These are phyloP conservation scores for Carapus acus DNA, from an alignment of 2,797 vertebrate genomes.

Conservation along the genomic window DNA sequence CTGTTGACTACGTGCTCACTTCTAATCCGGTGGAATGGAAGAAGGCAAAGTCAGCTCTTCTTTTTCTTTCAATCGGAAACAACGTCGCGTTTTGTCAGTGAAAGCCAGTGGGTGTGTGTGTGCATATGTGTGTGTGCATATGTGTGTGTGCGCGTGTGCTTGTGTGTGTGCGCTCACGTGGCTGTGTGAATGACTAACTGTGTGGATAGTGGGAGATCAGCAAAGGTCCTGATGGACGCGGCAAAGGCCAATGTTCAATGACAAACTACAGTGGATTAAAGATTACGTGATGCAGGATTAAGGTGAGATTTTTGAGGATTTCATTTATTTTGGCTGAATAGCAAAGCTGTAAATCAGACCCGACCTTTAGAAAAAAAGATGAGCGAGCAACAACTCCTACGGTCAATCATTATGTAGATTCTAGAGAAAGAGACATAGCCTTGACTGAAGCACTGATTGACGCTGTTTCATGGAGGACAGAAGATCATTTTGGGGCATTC, in stretches of 20 bases:
- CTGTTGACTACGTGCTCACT: slow-evolving; percentile 20
- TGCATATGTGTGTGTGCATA: no score
- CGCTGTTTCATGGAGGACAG: slow-evolving; percentile 37
- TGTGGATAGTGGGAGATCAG: slow-evolving; percentile 58
- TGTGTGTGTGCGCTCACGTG: no score
- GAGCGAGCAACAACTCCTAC: slow-evolving; percentile 37
- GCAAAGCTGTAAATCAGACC: slow-evolving; percentile 55
- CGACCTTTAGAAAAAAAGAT: slow-evolving; percentile 53
- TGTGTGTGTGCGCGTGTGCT: no score
- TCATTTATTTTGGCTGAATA: slow-evolving; percentile 54
- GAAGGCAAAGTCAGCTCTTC: slow-evolving; percentile 42
- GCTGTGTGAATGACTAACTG: slow-evolving; percentile 55
- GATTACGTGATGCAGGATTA: slow-evolving; percentile 42
- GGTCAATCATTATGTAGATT: slow-evolving; percentile 43
- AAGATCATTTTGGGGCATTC: slow-evolving; percentile 3
- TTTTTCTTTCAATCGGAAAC: slow-evolving; percentile 42
- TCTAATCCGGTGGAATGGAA: slow-evolving; percentile 24
- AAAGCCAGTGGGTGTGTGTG: slow-evolving; percentile 36
- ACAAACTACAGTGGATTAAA: slow-evolving; percentile 53
- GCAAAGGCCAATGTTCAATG: slow-evolving; percentile 44
- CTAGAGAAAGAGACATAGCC: slow-evolving; percentile 28
- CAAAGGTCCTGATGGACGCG: slow-evolving; percentile 50
- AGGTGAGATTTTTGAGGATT: slow-evolving; percentile 40
- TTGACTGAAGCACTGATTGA: slow-evolving; percentile 39
- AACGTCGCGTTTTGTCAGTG: slow-evolving; percentile 28